Evolutionary conservation across 2,888 invertebrate genomes (phyloP).

Genomic region (Diogma glabrata): DNA sequence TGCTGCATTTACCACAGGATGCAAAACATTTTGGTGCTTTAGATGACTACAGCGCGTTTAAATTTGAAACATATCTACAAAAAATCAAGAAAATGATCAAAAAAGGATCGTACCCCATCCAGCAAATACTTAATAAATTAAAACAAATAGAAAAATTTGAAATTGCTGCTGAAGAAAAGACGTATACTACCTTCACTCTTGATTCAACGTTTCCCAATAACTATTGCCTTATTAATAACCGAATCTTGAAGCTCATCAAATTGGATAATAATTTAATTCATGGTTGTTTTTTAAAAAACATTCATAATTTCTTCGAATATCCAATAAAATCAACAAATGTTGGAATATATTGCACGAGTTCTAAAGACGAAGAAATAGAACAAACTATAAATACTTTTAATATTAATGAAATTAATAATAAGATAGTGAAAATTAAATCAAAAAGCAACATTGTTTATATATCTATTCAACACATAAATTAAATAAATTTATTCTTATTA

Average conservation of each 20-base stretch:
- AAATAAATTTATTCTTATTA: no score
- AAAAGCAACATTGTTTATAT: background rate
- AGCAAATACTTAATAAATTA: background rate
- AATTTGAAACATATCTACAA: slow-evolving; percentile 15
- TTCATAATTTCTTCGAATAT: background rate
- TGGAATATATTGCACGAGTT: background rate
- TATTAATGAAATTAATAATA: background rate
- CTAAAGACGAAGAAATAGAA: background rate
- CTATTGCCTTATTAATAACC: background rate
- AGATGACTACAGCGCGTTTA: slow-evolving; percentile 12
- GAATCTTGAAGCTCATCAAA: background rate
- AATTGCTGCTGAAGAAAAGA: background rate
- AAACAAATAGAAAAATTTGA: background rate
- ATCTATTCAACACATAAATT: background rate
- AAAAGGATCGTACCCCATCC: slow-evolving; percentile 6
- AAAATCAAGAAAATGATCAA: slow-evolving; percentile 10
- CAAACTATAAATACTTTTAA: background rate
- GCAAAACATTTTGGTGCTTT: slow-evolving; percentile 11
- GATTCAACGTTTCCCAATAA: background rate
- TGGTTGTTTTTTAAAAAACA: background rate
- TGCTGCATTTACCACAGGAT: slow-evolving; percentile 14
- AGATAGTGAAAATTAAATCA: background rate
- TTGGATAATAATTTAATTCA: no score
- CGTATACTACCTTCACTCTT: background rate
- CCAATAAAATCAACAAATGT: background rate